phyloP scores from a whole-genome alignment of 2,888 invertebrate genomes.

The Syritta pipiens region DNA sequence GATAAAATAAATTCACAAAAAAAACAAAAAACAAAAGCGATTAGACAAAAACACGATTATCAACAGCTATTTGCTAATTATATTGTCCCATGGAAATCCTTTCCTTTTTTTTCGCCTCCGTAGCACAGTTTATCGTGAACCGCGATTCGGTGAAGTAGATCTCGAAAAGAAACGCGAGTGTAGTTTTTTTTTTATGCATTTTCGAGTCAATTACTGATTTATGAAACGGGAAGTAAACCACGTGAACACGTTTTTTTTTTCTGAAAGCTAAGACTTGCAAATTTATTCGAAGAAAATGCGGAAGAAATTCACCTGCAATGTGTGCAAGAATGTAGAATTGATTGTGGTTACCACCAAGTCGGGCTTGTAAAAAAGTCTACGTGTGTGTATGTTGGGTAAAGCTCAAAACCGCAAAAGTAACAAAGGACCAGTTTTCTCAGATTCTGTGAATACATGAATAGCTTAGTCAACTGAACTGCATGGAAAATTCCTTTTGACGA shows the following conservation, averaged over 20 bases:
- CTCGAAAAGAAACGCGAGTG: conserved; percentile 2
- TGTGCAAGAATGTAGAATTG: conserved; percentile 21
- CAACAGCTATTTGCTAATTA: conserved; percentile 47
- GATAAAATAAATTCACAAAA: conserved; percentile 38
- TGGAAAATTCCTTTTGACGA: background rate
- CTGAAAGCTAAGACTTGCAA: background rate
- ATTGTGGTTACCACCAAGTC: conserved; percentile 20
- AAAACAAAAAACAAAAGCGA: conserved; percentile 5
- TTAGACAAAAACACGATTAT: conserved; percentile 37
- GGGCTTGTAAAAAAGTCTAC: no score
- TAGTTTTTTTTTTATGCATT: no score
- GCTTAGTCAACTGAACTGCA: background rate
- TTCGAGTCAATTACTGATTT: conserved; percentile 17
- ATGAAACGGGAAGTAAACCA: conserved; percentile 22
- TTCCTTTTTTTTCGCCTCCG: conserved; percentile 6
- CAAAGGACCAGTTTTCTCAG: conserved; percentile 21
- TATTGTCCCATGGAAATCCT: conserved; percentile 40
- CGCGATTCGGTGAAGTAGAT: conserved; percentile 12
- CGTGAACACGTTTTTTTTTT: conserved; percentile 16
- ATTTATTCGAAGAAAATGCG: conserved; percentile 51
- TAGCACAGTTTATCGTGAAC: conserved; percentile 20
- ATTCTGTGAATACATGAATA: background rate
- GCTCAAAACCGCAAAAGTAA: no score
- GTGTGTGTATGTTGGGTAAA: no score
- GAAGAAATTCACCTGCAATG: conserved; percentile 34